These are phyloP conservation scores for Crossaster papposus DNA, from an alignment of 53 echinoderm and acorn worm species.

Conservation along the genomic window DNA sequence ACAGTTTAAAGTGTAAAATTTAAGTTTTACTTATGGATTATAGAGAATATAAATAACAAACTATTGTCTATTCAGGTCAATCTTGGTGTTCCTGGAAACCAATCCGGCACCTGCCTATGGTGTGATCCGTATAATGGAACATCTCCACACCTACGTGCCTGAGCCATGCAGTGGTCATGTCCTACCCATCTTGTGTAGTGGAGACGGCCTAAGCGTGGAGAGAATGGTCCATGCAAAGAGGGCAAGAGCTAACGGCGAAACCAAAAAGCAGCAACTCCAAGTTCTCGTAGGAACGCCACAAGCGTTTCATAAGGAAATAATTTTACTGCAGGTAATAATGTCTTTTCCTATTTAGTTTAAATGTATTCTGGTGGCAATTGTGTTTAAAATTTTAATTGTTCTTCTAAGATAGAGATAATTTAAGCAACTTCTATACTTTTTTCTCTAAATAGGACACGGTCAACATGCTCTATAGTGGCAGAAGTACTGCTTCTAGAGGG, in stretches of 20 bases:
- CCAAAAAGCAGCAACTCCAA: constrained; percentile 1
- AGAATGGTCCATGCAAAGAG: constrained; percentile 28
- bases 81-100: constrained; percentile 4
- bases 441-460: neutral
- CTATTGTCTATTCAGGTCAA: neutral
- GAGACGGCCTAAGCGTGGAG: constrained; percentile 12
- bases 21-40: too few species aligned
- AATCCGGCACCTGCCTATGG: neutral
- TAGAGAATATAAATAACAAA: neutral
- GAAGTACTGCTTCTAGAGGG: too few species aligned
- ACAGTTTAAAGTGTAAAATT: too few species aligned
- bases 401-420: neutral
- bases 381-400: neutral
- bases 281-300: constrained; percentile 2
- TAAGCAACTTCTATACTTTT: too few species aligned
- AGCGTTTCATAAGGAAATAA: constrained; percentile 19
- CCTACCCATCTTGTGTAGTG: constrained; percentile 10
- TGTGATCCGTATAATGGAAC: constrained; percentile 10
- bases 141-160: constrained; percentile 1
- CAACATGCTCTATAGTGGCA: too few species aligned
- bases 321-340: neutral
- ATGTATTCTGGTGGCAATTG: too few species aligned
- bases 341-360: too few species aligned
- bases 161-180: neutral
- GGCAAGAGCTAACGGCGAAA: constrained; percentile 1